Conservation (phyloP, 2,888 invertebrate genomes). For the Hecatera dysodea region DNA sequence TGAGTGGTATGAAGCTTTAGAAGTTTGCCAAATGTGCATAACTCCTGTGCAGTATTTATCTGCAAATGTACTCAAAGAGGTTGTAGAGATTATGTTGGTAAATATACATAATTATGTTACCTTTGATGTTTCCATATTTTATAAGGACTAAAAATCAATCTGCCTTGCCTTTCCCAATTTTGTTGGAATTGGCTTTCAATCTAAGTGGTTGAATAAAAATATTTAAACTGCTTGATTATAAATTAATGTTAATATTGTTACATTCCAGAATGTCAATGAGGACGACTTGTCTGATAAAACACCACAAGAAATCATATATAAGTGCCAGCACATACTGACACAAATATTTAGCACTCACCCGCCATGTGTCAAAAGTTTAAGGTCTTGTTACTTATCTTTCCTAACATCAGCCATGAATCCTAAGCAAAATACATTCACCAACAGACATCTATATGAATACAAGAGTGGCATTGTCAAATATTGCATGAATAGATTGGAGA, state of each 20-base stretch:
- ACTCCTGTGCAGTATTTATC: slow-evolving; percentile 81
- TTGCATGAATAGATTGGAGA: slow-evolving; percentile 82
- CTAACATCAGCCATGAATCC: slow-evolving; percentile 80
- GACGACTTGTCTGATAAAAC: slow-evolving; percentile 76
- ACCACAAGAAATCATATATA: slow-evolving; percentile 75
- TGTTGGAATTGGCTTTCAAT: too few relatives aligned
- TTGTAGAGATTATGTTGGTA: slow-evolving; percentile 88
- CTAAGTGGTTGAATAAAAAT: too few relatives aligned
- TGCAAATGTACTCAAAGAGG: slow-evolving; percentile 78
- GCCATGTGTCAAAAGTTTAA: slow-evolving; percentile 79
- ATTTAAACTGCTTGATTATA: neutral
- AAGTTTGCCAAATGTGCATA: slow-evolving; percentile 81
- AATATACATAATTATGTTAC: slow-evolving; percentile 44
- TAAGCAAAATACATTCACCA: slow-evolving; percentile 81
- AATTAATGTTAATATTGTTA: slow-evolving; percentile 5
- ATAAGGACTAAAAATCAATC: too few relatives aligned
- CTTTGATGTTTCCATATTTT: neutral
- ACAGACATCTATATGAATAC: slow-evolving; percentile 76
- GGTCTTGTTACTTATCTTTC: slow-evolving; percentile 81
- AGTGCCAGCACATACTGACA: slow-evolving; percentile 81
- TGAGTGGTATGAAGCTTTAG: slow-evolving; percentile 85
- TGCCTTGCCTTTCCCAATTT: too few relatives aligned
- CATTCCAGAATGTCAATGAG: slow-evolving; percentile 87
- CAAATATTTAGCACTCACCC: slow-evolving; percentile 83
- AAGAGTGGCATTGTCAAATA: slow-evolving; percentile 83